Percentiles rank a stretch among this genome's conserved stretches.
Conservation (phyloP, 2,797 vertebrate species). For the Cyprinella venusta region DNA sequence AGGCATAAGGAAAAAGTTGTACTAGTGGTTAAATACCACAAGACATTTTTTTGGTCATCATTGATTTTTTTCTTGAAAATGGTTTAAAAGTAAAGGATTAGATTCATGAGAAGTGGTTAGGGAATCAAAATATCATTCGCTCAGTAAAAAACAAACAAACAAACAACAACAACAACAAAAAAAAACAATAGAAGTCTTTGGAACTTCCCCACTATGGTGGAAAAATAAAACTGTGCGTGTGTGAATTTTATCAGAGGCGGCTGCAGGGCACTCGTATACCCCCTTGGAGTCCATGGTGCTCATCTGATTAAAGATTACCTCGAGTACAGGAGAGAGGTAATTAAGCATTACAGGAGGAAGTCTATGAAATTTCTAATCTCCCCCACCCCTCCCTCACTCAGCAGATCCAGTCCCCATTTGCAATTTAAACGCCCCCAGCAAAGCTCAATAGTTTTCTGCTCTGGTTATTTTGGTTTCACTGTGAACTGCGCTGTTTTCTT, state of each 20-base stretch:
- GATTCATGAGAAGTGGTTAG: background rate
- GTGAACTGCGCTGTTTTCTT: constrained; percentile 12
- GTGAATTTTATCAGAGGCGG: constrained; percentile 18
- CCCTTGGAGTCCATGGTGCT: constrained; percentile 30
- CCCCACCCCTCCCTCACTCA: constrained; percentile 2
- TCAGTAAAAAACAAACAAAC: background rate
- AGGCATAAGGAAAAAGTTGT: background rate
- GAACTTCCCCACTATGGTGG: background rate
- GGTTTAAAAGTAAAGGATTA: background rate
- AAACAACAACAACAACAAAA: too few species aligned
- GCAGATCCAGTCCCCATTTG: constrained; percentile 21
- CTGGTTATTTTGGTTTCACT: constrained; percentile 24
- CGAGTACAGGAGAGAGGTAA: constrained; percentile 41
- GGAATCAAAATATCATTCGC: background rate
- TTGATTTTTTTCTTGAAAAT: background rate
- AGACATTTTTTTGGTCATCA: background rate
- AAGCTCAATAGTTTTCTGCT: constrained; percentile 10
- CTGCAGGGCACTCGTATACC: background rate
- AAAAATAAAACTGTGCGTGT: background rate
- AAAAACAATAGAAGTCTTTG: background rate
- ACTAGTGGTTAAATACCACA: background rate
- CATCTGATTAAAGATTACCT: constrained; percentile 46
- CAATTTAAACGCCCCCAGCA: constrained; percentile 24
- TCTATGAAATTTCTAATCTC: constrained; percentile 28
- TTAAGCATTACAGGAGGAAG: constrained; percentile 38